These are phyloP conservation scores for Acanthis flammea DNA, from an alignment of 2,797 vertebrate species.

Conservation along the genomic window DNA sequence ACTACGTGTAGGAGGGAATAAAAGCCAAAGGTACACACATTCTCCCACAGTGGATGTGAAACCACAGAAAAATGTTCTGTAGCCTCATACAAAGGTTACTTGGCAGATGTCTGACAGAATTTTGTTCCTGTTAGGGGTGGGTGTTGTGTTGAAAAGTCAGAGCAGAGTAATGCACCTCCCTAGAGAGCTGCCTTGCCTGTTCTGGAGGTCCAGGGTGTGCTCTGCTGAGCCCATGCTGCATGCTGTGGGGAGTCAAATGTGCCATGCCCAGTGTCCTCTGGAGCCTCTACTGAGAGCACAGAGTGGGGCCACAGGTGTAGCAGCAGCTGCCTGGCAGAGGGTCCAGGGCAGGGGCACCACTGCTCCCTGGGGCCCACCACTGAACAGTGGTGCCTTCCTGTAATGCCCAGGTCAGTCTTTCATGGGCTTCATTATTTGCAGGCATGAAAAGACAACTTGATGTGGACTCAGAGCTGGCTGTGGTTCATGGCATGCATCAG, in stretches of 20 bases:
- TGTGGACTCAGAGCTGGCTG: not conserved
- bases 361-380: not conserved
- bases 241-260: not conserved
- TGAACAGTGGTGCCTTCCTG: not conserved
- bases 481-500: not conserved
- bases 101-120: not conserved
- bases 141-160: not conserved
- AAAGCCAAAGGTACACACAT: not conserved
- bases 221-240: not conserved
- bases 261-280: not conserved
- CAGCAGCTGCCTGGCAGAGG: rapidly evolving
- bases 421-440: not conserved
- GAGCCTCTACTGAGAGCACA: not conserved
- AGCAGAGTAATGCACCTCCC: not conserved
- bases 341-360: not conserved
- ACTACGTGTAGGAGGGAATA: not conserved
- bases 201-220: not conserved
- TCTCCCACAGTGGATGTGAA: rapidly evolving
- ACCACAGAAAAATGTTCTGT: not conserved
- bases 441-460: rapidly evolving
- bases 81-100: not conserved
- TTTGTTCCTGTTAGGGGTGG: not conserved
- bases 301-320: rapidly evolving
- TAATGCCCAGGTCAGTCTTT: not conserved
- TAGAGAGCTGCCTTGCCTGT: not conserved